phyloP scores from a whole-genome alignment of 2,113 vertebrate genomes.

The Neogale vison region DNA sequence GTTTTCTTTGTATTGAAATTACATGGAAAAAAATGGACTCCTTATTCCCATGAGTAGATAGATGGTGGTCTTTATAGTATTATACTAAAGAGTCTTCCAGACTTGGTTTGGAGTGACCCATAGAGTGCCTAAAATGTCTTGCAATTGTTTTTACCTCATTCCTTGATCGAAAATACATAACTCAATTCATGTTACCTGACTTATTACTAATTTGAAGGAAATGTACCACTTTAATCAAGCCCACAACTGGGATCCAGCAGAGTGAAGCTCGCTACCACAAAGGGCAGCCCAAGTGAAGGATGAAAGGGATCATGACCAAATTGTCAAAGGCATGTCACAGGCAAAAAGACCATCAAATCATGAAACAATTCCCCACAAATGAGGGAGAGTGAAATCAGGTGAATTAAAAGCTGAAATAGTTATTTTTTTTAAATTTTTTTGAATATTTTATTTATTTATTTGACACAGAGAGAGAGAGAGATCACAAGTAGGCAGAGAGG shows the following conservation, averaged over 20 bases:
- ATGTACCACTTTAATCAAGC: neutral
- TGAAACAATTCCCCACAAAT: neutral
- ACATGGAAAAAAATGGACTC: neutral
- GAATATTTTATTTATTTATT: no score
- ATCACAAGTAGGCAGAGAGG: no score
- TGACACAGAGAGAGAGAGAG: no score
- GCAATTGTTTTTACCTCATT: neutral
- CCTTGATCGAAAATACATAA: neutral
- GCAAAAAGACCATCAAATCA: neutral
- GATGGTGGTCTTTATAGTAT: neutral
- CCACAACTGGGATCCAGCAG: neutral
- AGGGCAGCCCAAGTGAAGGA: neutral
- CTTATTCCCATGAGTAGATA: neutral
- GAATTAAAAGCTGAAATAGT: neutral
- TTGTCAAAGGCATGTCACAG: neutral
- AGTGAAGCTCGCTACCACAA: accelerated
- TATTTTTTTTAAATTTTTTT: neutral
- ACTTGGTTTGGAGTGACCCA: neutral
- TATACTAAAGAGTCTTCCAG: neutral
- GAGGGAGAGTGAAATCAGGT: neutral
- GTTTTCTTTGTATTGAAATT: neutral
- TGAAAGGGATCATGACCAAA: neutral
- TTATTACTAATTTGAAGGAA: neutral
- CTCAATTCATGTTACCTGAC: neutral
- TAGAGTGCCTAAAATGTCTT: neutral